A percentile compares a stretch with the other conserved stretches of the same genome.
These are phyloP conservation scores for Gadus macrocephalus DNA, from an alignment of 2,113 vertebrate genomes.

Conservation along the genomic window DNA sequence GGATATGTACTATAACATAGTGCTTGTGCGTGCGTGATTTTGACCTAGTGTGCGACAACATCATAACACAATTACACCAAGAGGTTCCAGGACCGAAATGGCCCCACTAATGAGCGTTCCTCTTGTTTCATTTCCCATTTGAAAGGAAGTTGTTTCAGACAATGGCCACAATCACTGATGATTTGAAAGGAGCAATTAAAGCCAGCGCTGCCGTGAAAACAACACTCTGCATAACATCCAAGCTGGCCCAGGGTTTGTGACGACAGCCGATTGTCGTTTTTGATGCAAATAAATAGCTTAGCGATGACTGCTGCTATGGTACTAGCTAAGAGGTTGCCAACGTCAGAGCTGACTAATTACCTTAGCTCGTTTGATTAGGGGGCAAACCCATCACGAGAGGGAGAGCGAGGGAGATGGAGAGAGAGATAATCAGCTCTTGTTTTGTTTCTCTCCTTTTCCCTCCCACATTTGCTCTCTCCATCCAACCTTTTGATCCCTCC, in stretches of 20 bases:
- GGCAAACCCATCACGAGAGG: constrained; percentile 37
- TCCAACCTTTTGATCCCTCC: too few species aligned
- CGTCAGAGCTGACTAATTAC: constrained; percentile 56
- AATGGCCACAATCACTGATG: constrained; percentile 51
- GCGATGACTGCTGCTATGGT: constrained; percentile 28
- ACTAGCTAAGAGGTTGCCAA: constrained; percentile 28
- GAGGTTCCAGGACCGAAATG: constrained; percentile 32
- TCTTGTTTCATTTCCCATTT: constrained; percentile 56
- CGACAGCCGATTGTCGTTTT: constrained; percentile 45
- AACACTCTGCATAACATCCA: constrained; percentile 44
- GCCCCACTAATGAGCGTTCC: constrained; percentile 46
- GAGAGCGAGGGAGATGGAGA: too few species aligned
- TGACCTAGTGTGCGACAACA: constrained; percentile 2
- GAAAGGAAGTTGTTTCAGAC: constrained; percentile 54
- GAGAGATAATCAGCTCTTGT: constrained; percentile 4
- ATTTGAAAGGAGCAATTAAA: constrained; percentile 62
- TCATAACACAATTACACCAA: constrained; percentile 45
- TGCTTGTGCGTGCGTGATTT: background rate
- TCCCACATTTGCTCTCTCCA: background rate
- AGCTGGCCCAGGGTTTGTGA: constrained; percentile 48
- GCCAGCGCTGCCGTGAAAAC: constrained; percentile 49
- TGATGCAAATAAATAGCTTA: constrained; percentile 54
- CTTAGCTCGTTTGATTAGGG: constrained; percentile 50
- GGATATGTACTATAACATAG: too few species aligned
- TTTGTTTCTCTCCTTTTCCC: constrained; percentile 18